Conservation (phyloP, 1,140 invertebrate genomes). For the Drosophila serrata region DNA sequence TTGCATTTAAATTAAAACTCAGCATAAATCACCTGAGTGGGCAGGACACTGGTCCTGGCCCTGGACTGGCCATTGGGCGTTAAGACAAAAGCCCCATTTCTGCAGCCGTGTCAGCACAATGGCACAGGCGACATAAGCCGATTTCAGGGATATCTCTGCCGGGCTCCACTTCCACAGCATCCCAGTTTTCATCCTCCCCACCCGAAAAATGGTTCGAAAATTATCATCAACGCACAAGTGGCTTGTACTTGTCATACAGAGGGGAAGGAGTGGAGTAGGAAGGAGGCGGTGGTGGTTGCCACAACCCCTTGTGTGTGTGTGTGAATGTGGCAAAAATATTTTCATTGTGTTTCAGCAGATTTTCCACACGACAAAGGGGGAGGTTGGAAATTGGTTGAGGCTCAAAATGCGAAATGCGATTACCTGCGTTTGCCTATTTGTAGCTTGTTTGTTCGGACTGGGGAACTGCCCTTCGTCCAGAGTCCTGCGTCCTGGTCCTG, state of each 20-base stretch:
- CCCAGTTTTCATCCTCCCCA: conserved; percentile 8
- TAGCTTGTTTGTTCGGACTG: conserved; percentile 57
- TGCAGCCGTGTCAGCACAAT: conserved; percentile 79
- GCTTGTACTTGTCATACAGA: conserved; percentile 77
- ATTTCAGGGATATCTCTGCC: conserved; percentile 75
- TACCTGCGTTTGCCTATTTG: conserved; percentile 83
- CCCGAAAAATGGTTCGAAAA: conserved; percentile 69
- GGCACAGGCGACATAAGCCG: conserved; percentile 79
- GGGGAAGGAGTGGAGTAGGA: not conserved
- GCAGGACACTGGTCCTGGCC: conserved; percentile 19
- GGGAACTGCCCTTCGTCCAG: conserved; percentile 29
- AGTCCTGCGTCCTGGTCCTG: not conserved
- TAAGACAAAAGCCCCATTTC: conserved; percentile 41
- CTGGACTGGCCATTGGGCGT: conserved; percentile 21
- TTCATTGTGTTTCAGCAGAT: conserved; percentile 84
- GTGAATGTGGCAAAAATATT: conserved; percentile 71
- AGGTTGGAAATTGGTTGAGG: conserved; percentile 73
- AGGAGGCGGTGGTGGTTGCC: not conserved
- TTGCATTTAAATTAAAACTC: conserved; percentile 77
- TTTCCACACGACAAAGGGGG: conserved; percentile 67
- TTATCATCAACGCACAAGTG: conserved; percentile 83
- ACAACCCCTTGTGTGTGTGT: conserved; percentile 7
- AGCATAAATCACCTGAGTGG: conserved; percentile 68
- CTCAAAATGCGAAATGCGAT: conserved; percentile 71
- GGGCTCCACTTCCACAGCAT: conserved; percentile 31